These are phyloP conservation scores for Psittacula echo DNA, from an alignment of 2,797 vertebrate genomes.

Conservation along the genomic window DNA sequence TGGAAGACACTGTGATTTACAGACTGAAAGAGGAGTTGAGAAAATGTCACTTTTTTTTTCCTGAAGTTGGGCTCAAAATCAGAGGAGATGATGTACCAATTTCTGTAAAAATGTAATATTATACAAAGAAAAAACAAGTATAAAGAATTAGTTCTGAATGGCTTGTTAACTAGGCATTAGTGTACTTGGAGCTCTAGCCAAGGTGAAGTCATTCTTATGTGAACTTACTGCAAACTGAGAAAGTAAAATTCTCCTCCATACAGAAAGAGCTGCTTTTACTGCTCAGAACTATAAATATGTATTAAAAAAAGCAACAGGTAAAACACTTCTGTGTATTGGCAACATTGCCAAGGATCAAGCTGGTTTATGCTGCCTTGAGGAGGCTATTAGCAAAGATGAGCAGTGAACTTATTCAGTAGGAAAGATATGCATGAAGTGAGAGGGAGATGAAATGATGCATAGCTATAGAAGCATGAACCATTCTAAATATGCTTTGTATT, in stretches of 20 bases:
- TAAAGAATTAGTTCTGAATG: not conserved
- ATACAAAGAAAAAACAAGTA: not conserved
- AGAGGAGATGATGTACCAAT: not conserved
- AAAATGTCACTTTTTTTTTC: not conserved
- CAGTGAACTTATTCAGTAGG: not conserved
- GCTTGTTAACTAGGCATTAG: not conserved
- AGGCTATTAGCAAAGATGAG: not conserved
- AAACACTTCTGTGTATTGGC: not conserved
- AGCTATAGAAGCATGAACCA: not conserved
- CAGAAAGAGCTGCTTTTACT: not conserved
- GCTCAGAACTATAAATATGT: not conserved
- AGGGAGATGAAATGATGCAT: not conserved
- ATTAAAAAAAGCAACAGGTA: not conserved
- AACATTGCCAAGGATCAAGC: not conserved
- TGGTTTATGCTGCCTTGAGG: not conserved
- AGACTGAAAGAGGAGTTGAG: not conserved
- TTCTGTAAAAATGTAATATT: not conserved
- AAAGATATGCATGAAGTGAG: not conserved
- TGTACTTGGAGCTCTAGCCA: not conserved
- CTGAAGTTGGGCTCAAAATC: not conserved
- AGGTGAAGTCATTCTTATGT: not conserved
- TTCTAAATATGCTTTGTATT: not conserved
- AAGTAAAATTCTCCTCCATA: not conserved
- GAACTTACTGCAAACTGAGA: not conserved
- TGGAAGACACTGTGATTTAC: not conserved